Evolutionary conservation across 2,888 invertebrate genomes (phyloP), one percentile per base, ranked within the genome.

Genomic region (Athetis lepigone): DNA sequence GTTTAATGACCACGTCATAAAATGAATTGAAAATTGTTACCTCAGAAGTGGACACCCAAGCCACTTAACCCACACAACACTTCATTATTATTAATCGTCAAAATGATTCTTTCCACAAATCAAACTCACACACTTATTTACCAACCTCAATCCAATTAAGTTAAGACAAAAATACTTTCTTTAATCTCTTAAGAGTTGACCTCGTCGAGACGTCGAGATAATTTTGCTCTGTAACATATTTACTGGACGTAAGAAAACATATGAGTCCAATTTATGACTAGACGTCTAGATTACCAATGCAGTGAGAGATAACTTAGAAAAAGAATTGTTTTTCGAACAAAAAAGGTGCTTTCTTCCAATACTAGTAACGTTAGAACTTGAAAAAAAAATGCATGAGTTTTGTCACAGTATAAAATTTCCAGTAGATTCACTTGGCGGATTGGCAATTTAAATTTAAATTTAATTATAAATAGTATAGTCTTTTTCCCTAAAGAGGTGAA

Each of bases 261-360:
- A 55, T 16, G 29, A 49, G 43, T n/a, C 39, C 25, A 51, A 73
- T 77, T 60, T 74, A 66, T 39, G 16, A 39, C 36, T 29, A 51
- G 74, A 66, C 57, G 40, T 18, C 37, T 19, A 21, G 51, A 65
- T 74, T 64, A 64, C 16, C 46, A 56, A 55, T 64, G 39, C 56
- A 66, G 27, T 37, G 42, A 45, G 25, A 58, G 46, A 42, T 43
- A 61, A 57, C 19, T 54, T 56, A 49, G 58, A 69, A 45, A 59
- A 42, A 36, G 0, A 42, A 49, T 45, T 33, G 25, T 39, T 36
- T 45, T 47, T 29, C 37, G n/a, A n/a, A 23, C 2, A 21, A 50
- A 49, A n/a, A n/a, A 11, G n/a, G 16, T 43, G 23, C 43, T 59
- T 62, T 52, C n/a, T 52, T 8, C n/a, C 58, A 59, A 62, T 56